phyloP scores from a whole-genome alignment of 2,113 vertebrate species.

The Jaculus jaculus region DNA sequence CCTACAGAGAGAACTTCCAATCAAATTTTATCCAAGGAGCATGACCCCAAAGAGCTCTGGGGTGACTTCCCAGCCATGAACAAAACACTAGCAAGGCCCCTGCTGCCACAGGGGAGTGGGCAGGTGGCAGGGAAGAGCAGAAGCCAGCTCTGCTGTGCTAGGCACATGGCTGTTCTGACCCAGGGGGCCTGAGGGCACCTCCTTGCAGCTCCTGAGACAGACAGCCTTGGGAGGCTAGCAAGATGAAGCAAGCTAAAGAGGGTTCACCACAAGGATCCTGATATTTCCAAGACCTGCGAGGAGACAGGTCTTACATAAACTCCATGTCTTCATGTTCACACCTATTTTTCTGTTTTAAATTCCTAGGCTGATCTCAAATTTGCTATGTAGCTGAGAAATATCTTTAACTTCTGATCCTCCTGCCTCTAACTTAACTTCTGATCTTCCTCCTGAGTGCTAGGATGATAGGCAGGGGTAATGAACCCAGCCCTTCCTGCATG shows the following conservation, averaged over 20 bases:
- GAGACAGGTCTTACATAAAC: too few species aligned
- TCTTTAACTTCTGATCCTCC: not conserved
- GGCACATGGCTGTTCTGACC: fast-evolving
- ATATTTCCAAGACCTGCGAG: not conserved
- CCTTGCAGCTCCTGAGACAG: not conserved
- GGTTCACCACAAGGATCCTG: not conserved
- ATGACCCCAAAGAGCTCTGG: not conserved
- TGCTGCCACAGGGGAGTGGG: not conserved
- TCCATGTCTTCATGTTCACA: fast-evolving
- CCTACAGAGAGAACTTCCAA: not conserved
- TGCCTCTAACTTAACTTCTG: not conserved
- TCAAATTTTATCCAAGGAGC: fast-evolving
- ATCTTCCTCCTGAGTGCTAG: not conserved
- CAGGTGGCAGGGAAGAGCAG: fast-evolving
- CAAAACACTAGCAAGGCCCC: too few species aligned
- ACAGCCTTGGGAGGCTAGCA: too few species aligned
- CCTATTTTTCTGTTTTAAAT: not conserved
- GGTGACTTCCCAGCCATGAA: not conserved
- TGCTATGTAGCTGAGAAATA: not conserved
- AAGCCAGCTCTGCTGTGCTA: too few species aligned
- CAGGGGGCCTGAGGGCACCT: fast-evolving
- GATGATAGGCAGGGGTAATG: not conserved
- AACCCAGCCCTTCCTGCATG: not conserved
- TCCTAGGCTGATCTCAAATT: not conserved
- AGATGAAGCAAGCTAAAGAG: not conserved